Evolutionary conservation across 2,888 invertebrate genomes (phyloP), one percentile per base, ranked within the genome.

Genomic region (Linnaemya tessellans): DNA sequence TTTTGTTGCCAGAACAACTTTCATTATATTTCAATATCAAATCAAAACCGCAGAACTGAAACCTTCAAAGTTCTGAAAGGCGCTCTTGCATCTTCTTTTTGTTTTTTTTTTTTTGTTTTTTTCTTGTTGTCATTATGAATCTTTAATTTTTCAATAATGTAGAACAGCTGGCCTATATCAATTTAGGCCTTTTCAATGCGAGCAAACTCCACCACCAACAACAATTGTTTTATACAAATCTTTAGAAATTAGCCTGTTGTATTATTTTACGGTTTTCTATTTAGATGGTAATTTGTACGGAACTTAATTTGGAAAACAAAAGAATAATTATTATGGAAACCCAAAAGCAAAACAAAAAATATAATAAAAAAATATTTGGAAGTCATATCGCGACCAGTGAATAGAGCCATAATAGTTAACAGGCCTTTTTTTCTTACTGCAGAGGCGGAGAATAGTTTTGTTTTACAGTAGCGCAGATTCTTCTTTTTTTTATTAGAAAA

Each of bases 21-120:
- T 80, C 80, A 64, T 79, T 64, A 38, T 41, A 64, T 56, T 80
- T 79, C 38, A 46, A 62, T 38, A 74, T 49, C 49, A 62, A 62
- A 38, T 41, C 38, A 30, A 43, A 60, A 74, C 60, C 60, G 18
- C 60, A 60, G 9, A 62, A 62, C 11, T 38, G 60, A 78, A 78
- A 78, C 78, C 78, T 68, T 78, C 68, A 78, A 58, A 68, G 78
- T 78, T 60, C 78, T 68, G 22, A 58, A 51, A 22, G 49, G 58
- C 18, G 20, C 30, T 49, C 51, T 30, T 30, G 18, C 20, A 38
- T 58, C 18, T 20, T 18, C 43, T 43, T 5, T n/a, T 18, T 18
- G 1, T 46, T 18, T n/a, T 58, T 41, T 1, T 20, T n/a, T 18
- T 11, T 46, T 43, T 30, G 15, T 25, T 46, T 30, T 43, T 30